phyloP scores from a whole-genome alignment of 2,888 invertebrate genomes.

The Brassicogethes aeneus region DNA sequence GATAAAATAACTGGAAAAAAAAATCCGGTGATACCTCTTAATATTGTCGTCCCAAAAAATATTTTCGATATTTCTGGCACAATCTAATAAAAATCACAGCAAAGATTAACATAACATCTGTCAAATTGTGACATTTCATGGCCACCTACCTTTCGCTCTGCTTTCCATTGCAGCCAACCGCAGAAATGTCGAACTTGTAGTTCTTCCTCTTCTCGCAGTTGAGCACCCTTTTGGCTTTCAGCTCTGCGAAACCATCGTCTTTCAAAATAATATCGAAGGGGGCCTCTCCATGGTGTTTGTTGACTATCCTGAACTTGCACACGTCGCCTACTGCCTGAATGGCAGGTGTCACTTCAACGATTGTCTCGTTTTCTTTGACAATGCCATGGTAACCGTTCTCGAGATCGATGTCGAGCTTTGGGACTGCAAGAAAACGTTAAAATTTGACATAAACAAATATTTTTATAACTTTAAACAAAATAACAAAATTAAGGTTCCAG shows the following conservation, averaged over 20 bases:
- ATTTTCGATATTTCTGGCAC: no score
- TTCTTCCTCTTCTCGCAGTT: slow-evolving; percentile 91
- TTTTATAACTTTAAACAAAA: no score
- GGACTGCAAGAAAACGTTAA: slow-evolving; percentile 45
- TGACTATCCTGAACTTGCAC: slow-evolving; percentile 83
- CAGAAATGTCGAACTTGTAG: slow-evolving; percentile 93
- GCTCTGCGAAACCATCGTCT: slow-evolving; percentile 66
- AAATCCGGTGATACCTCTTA: no score
- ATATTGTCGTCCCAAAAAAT: no score
- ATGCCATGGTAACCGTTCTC: slow-evolving; percentile 86
- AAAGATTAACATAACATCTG: no score
- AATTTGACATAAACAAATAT: no score
- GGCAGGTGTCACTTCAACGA: slow-evolving; percentile 87
- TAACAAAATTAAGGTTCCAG: no score
- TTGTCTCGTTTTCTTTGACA: slow-evolving; percentile 85
- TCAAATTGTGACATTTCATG: no score
- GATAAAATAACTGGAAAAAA: no score
- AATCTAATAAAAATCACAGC: no score
- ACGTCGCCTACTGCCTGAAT: slow-evolving; percentile 69
- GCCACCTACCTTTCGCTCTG: slow-evolving; percentile 46
- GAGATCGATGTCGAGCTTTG: slow-evolving; percentile 67
- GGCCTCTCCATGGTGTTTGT: slow-evolving; percentile 87
- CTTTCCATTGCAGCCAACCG: slow-evolving; percentile 82
- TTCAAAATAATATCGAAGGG: slow-evolving; percentile 56
- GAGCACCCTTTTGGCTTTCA: slow-evolving; percentile 72